A percentile compares a stretch with the other conserved stretches of the same genome.
Evolutionary conservation across 2,888 invertebrate genomes (phyloP).

Genomic region (Eupsilia transversa): DNA sequence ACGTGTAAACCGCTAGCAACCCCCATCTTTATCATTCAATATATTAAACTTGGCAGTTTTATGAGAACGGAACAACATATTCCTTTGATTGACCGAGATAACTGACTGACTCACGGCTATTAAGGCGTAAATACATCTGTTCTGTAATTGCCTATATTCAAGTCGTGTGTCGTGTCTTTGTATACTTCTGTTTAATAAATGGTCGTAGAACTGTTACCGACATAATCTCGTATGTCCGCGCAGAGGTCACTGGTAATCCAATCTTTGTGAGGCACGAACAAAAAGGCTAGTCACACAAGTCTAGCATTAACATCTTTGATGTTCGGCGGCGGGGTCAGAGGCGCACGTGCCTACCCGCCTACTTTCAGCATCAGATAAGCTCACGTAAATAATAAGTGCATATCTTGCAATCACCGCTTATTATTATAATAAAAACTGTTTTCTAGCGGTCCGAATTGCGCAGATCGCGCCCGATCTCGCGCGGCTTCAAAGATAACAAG

Average conservation of each 20-base stretch:
- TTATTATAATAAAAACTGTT: conserved; percentile 67
- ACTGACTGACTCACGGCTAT: conserved; percentile 22
- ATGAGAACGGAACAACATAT: conserved; percentile 23
- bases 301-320: conserved; percentile 72
- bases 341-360: conserved; percentile 76
- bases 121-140: conserved; percentile 19
- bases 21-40: conserved; percentile 22
- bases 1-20: conserved; percentile 39
- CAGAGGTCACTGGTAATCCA: conserved; percentile 63
- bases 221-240: conserved; percentile 42
- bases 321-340: conserved; percentile 76
- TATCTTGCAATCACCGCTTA: conserved; percentile 70
- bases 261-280: conserved; percentile 70
- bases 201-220: conserved; percentile 43
- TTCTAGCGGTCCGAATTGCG: conserved; percentile 56
- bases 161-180: conserved; percentile 29
- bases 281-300: conserved; percentile 67
- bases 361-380: conserved; percentile 73
- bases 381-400: conserved; percentile 74
- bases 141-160: conserved; percentile 22
- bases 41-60: conserved; percentile 44
- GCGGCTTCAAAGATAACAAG: conserved; percentile 47
- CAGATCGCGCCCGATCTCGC: conserved; percentile 48
- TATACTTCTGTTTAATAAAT: conserved; percentile 48
- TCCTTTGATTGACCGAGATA: conserved; percentile 46